Percentiles rank a stretch among this genome's conserved stretches.
phyloP scores from a whole-genome alignment of 2,113 vertebrate species.

The Gasterosteus aculeatus region DNA sequence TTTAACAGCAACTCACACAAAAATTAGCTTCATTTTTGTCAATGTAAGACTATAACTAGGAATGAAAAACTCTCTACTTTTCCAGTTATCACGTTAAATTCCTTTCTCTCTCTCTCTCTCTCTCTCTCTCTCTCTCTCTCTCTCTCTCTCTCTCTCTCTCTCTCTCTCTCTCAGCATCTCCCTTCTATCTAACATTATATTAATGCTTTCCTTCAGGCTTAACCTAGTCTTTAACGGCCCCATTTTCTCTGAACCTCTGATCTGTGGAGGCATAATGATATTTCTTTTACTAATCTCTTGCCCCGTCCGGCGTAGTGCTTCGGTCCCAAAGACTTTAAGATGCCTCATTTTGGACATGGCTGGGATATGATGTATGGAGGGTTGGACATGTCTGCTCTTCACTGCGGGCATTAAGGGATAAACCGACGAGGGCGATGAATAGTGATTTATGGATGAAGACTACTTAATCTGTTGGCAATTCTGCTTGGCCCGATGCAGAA shows the following conservation, averaged over 20 bases:
- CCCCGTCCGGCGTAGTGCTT: slow-evolving; percentile 53
- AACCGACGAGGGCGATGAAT: slow-evolving; percentile 32
- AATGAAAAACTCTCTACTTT: slow-evolving; percentile 48
- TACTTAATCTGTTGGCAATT: slow-evolving; percentile 49
- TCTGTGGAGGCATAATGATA: slow-evolving; percentile 69
- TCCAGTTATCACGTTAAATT: slow-evolving; percentile 46
- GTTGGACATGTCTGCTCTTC: slow-evolving; percentile 33
- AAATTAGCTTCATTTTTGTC: slow-evolving; percentile 32
- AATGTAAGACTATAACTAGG: slow-evolving; percentile 36
- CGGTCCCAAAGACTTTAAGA: slow-evolving; percentile 61
- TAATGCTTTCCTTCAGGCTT: slow-evolving; percentile 71
- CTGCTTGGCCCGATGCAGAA: slow-evolving; percentile 1
- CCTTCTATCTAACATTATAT: slow-evolving; percentile 59
- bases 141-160: slow-evolving; percentile 6
- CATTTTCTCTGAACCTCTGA: slow-evolving; percentile 75
- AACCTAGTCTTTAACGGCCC: slow-evolving; percentile 69
- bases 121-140: neutral
- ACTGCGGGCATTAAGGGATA: slow-evolving; percentile 51
- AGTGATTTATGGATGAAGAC: slow-evolving; percentile 38
- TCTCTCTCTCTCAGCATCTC: slow-evolving; percentile 9
- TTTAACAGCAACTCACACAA: slow-evolving; percentile 16
- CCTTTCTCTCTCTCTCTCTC: slow-evolving; percentile 13
- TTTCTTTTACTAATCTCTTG: slow-evolving; percentile 69
- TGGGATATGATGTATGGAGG: slow-evolving; percentile 13
- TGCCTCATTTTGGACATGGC: slow-evolving; percentile 29